A percentile compares a stretch with the other conserved stretches of the same genome.
Conservation (phyloP, 2,113 vertebrate genomes). For the Petroica traversi region DNA sequence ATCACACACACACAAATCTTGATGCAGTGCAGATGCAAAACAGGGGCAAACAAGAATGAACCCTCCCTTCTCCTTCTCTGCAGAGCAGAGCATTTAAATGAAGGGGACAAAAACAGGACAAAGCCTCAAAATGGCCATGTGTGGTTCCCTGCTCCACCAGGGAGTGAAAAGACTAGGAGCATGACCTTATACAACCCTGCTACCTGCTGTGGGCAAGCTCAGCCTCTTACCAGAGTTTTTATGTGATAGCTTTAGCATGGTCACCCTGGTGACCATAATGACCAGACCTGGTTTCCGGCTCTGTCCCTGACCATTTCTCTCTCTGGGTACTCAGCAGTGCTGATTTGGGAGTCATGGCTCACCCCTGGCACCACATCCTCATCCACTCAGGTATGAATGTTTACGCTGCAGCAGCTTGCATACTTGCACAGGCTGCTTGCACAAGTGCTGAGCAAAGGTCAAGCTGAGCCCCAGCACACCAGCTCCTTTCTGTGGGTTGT, state of each 20-base stretch:
- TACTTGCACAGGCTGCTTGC: not conserved
- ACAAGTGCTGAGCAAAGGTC: not conserved
- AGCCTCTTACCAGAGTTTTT: not conserved
- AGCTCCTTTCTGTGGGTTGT: not conserved
- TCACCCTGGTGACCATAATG: not conserved
- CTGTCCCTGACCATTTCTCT: not conserved
- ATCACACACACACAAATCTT: not conserved
- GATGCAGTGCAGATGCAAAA: rapidly evolving
- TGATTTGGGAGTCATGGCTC: not conserved
- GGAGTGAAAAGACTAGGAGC: not conserved
- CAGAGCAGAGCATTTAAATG: not conserved
- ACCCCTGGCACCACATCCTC: not conserved
- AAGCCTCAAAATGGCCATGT: not conserved
- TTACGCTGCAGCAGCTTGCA: not conserved
- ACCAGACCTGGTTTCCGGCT: not conserved
- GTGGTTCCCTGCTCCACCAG: not conserved
- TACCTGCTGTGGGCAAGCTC: not conserved
- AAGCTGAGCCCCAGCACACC: rapidly evolving
- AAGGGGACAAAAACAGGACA: not conserved
- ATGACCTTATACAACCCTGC: not conserved
- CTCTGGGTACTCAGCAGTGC: not conserved
- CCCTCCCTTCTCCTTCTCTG: not conserved
- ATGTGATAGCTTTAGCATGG: not conserved
- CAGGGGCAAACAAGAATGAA: not conserved
- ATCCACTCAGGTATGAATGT: not conserved